phyloP scores from a whole-genome alignment of 2,888 invertebrate genomes.

The Pollenia labialis region DNA sequence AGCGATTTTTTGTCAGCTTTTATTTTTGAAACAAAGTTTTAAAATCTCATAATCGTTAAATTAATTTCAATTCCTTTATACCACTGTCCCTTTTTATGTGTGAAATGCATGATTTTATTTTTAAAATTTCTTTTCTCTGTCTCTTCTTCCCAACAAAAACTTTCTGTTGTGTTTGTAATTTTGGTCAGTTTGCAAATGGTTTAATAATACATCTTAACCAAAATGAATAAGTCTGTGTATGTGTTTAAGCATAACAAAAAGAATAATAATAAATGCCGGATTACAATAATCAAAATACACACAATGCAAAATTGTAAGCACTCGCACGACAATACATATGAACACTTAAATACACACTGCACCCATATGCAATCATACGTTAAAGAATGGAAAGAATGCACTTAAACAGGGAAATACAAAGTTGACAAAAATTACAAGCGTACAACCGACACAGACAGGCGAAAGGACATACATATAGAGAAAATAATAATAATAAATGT shows the following conservation, averaged over 20 bases:
- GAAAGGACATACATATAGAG: neutral
- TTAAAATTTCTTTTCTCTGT: neutral
- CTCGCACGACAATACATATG: neutral
- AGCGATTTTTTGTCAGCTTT: no score
- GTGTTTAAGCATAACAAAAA: neutral
- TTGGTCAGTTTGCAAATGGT: constrained; percentile 66
- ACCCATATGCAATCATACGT: neutral
- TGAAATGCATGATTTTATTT: neutral
- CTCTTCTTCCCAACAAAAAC: neutral
- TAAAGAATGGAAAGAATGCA: constrained; percentile 21
- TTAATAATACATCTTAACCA: constrained; percentile 59
- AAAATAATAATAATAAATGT: constrained; percentile 24
- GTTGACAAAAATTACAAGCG: constrained; percentile 32
- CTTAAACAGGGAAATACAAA: constrained; percentile 4
- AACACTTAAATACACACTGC: constrained; percentile 23
- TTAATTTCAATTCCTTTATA: no score
- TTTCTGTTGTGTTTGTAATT: constrained; percentile 33
- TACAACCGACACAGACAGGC: neutral
- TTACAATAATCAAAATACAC: constrained; percentile 27
- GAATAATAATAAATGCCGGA: constrained; percentile 27
- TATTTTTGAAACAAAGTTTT: no score
- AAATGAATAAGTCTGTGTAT: neutral
- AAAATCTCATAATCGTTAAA: no score
- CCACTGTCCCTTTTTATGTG: neutral
- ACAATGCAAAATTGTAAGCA: neutral